Base-by-base conservation (phyloP, 1,140 invertebrate species). In the Zaprionus kolodkinae region DNA sequence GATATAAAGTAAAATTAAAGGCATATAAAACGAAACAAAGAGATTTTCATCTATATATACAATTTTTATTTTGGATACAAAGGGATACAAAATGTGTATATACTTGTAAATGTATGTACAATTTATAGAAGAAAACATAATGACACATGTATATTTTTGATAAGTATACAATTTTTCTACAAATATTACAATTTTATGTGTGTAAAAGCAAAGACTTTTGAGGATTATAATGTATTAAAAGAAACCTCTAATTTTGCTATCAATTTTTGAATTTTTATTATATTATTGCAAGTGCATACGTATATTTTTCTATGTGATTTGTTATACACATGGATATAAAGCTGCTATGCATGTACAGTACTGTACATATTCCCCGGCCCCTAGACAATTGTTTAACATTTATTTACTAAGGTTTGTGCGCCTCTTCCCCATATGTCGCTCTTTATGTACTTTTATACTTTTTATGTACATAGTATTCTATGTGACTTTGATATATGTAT, bases 221-320 rank as follows among this genome's bases (percentile, higher is more conserved):
- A n/a, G n/a, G n/a, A 9, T 35, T 35, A 10, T 7, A 0, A 6
- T 0, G 7, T 35, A 6, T 35, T 10, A 6, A 9, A 35, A 10
- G 72, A 67, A 76, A 76, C 27, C 27, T 6, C 27, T 30, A 2
- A 3, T 30, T 30, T 30, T 30, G 27, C 27, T 6, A 72, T 76
- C 57, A 81, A 64, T 61, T 64, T 68, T 55, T 45, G 33, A 81
- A 62, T 77, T 72, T 59, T 69, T 65, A 30, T 63, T 63, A 50
- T 35, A 30, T 30, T 30, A 30, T 30, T 30, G 1, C 27, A 5
- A 1, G 27, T 6, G 7, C 33, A 35, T 35, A 35, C 1, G 7
- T 10, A 30, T 2, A 35, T 33, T 33, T 6, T 7, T 33, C 30
- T 33, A 33, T 35, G 6, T 35, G 7, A 35, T 9, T 35, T 35